Evolutionary conservation across 2,888 invertebrate species (phyloP), one percentile per base, ranked within the genome.

Genomic region (Reticulitermes lucifugus): DNA sequence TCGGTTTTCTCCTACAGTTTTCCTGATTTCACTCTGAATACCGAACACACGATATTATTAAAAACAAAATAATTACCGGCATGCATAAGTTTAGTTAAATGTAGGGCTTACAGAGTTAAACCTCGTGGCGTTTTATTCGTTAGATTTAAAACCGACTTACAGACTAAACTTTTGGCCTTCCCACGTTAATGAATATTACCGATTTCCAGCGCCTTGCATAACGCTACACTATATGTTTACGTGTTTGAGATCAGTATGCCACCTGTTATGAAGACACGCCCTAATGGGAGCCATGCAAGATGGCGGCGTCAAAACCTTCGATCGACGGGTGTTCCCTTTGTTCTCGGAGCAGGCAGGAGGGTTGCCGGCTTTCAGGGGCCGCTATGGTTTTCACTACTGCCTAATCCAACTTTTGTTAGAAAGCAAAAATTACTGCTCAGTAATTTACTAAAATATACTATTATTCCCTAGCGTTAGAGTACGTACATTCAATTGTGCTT

Each of bases 281-380:
- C 77, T 46, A 73, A 55, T 55, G 55, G 55, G 55, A 55, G 55
- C 55, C 55, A 65, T 21, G 22, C 85, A 86, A 86, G 85, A 86
- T 86, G 86, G 86, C 86, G 84, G 86, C 84, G 85, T 84, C 71
- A 85, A 85, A 79, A 83, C 77, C 75, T 86, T 86, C 86, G 86
- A 86, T 86, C 86, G 86, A 51, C 77, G 46, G 35, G 22, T 21
- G 43, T 43, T 77, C 77, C 77, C 77, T 77, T 77, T 77, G 77
- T 77, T 77, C 77, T 77, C 46, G 21, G 77, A 65, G 85, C 55
- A 65, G 84, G n/a, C 22, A 41, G 77, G 77, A 46, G 46, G 46
- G 71, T 46, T 71, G 83, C 43, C 25, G 75, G 71, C 73, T 46
- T 51, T 41, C 71, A 46, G 77, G 46, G 77, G n/a, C 65, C n/a